A percentile compares a stretch with the other conserved stretches of the same genome.
phyloP scores from a whole-genome alignment of 1,140 invertebrate species.

The Cotesia chilonis region DNA sequence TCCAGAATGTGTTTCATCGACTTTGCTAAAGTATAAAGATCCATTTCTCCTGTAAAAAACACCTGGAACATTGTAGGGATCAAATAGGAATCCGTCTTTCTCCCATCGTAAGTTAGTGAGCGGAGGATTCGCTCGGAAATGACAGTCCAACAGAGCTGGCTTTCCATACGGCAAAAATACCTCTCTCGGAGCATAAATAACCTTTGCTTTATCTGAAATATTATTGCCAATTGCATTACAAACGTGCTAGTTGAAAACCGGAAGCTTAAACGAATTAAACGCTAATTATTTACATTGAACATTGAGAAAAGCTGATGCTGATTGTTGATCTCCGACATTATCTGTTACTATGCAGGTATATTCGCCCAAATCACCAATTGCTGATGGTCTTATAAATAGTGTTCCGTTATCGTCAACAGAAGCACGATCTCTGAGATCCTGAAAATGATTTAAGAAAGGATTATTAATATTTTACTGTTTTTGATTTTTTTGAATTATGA shows the following conservation, averaged over 20 bases:
- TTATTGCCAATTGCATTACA: background rate
- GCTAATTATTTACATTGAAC: constrained; percentile 82
- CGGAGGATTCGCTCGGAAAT: constrained; percentile 92
- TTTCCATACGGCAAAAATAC: constrained; percentile 89
- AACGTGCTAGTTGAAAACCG: background rate
- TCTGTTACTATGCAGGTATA: constrained; percentile 90
- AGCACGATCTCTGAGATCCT: constrained; percentile 72
- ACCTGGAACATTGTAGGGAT: constrained; percentile 88
- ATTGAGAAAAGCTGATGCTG: constrained; percentile 88
- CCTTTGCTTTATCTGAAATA: constrained; percentile 87
- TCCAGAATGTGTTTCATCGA: constrained; percentile 80
- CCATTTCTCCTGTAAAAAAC: constrained; percentile 88
- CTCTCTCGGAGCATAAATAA: constrained; percentile 87
- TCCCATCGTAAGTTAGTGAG: constrained; percentile 93
- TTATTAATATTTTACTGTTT: background rate
- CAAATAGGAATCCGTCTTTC: constrained; percentile 91
- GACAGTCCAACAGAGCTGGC: constrained; percentile 89
- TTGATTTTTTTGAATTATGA: background rate
- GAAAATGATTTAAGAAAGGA: background rate
- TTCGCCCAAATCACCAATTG: constrained; percentile 85
- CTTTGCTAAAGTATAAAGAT: constrained; percentile 84
- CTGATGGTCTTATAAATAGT: constrained; percentile 77
- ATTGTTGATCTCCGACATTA: constrained; percentile 81
- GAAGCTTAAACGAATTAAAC: background rate
- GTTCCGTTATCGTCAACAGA: constrained; percentile 75